phyloP scores from a whole-genome alignment of 35 echinoderm and acorn worm genomes.

The Diadema setosum region DNA sequence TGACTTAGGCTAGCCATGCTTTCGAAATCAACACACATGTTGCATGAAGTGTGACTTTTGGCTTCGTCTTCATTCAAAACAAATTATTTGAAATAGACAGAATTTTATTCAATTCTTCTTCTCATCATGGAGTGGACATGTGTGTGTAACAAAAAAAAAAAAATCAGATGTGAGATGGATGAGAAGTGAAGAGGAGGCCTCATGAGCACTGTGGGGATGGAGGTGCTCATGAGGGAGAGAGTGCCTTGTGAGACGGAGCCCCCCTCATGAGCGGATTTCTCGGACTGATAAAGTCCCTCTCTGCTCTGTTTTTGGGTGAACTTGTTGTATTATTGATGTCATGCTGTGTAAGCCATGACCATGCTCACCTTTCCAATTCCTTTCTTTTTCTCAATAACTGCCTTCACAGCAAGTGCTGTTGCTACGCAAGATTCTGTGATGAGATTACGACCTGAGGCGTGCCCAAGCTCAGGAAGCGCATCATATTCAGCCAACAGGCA shows the following conservation, averaged over 20 bases:
- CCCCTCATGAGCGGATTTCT: background rate
- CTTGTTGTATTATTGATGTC: background rate
- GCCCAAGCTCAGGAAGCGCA: constrained; percentile 69
- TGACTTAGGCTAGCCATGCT: no score
- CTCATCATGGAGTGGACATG: no score
- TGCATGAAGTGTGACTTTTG: no score
- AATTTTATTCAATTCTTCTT: no score
- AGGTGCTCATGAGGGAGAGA: background rate
- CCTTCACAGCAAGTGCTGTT: constrained; percentile 49
- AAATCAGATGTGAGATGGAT: no score
- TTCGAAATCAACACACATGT: no score
- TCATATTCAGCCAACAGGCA: constrained; percentile 75
- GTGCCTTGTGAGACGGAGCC: background rate
- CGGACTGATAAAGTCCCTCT: background rate
- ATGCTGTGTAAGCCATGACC: no score
- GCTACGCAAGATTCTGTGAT: constrained; percentile 54
- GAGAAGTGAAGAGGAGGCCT: background rate
- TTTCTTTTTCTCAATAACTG: constrained; percentile 38
- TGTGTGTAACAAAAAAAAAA: no score
- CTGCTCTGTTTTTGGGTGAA: background rate
- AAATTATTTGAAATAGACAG: no score
- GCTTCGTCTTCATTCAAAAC: no score
- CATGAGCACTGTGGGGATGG: background rate
- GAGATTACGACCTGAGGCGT: constrained; percentile 70
- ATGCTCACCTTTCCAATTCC: constrained; percentile 59